Base-by-base conservation (phyloP, 2,888 invertebrate species). In the Allolobophora icterica region DNA sequence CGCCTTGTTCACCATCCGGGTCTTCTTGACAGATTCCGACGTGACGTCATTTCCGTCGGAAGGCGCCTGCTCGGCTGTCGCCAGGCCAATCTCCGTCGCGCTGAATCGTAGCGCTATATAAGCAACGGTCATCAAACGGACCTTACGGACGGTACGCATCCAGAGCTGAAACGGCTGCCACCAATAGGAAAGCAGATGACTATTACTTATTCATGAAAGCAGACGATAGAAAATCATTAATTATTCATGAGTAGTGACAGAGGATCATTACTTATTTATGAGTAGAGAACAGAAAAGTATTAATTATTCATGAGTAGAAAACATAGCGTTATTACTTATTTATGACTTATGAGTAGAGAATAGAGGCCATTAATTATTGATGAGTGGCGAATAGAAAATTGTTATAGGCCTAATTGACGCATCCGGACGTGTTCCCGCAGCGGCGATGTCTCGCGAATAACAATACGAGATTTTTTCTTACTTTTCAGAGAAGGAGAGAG, bases 1-100 rank as follows among this genome's bases (percentile, higher is more conserved):
- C 92, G 11, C 92, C 92, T 15, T 71, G 11, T 30, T 35, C 34
- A 87, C 87, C 87, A 87, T 87, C 87, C 87, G 34, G 35, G 87
- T 87, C 35, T 87, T 87, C 87, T 87, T 87, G n/a, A 87, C 87
- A 6, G 87, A 35, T 38, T 87, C 87, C 30, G 87, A 87, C 87
- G 87, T 38, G 35, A 87, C 87, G 35, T 87, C 87, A 38, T 87
- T 34, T 38, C 38, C 87, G 35, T 87, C 87, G 0, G 34, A 21
- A 5, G 33, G 4, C 19, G 34, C 35, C 87, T 87, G 35, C 87
- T 87, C 87, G 6, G 34, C 87, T 17, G 19, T 2, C 87, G 34
- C 87, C 1, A 87, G 21, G 24, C 87, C 87, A 8, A 87, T 87
- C 21, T 87, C 87, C 2, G 24, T 24, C 0, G 87, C 87, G 87